Percentiles rank a stretch among this genome's conserved stretches.
These are phyloP conservation scores for Sciurus carolinensis DNA, from an alignment of 2,797 vertebrate genomes.

Conservation along the genomic window DNA sequence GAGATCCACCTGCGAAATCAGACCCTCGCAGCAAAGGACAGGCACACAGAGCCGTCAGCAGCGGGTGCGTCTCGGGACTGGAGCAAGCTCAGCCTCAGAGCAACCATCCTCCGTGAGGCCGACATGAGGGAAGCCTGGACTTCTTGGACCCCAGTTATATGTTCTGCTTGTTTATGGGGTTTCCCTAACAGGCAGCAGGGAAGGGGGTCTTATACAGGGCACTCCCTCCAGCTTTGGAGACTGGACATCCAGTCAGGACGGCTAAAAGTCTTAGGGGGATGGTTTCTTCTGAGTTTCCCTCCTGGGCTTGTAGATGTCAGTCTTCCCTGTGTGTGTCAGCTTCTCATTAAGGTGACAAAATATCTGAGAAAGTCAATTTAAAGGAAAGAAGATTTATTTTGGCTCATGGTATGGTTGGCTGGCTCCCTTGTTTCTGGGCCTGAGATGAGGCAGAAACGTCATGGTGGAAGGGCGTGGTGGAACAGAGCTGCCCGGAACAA, in stretches of 20 bases:
- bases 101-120: background rate
- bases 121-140: background rate
- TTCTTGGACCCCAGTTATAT: background rate
- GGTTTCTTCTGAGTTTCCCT: background rate
- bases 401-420: no score
- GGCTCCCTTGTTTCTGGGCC: no score
- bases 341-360: no score
- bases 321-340: background rate
- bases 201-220: background rate
- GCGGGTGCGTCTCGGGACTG: no score
- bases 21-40: background rate
- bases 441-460: no score
- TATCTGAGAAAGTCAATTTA: no score
- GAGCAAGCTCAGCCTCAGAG: background rate
- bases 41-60: background rate
- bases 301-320: no score
- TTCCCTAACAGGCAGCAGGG: background rate
- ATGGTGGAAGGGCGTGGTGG: no score
- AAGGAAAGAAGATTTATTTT: no score
- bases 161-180: accelerated
- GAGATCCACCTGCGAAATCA: background rate
- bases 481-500: no score
- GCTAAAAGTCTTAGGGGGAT: background rate
- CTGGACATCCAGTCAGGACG: background rate
- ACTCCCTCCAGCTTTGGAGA: background rate